Conservation (phyloP, 2,113 vertebrate genomes). For the Petrocephalus zakoni region DNA sequence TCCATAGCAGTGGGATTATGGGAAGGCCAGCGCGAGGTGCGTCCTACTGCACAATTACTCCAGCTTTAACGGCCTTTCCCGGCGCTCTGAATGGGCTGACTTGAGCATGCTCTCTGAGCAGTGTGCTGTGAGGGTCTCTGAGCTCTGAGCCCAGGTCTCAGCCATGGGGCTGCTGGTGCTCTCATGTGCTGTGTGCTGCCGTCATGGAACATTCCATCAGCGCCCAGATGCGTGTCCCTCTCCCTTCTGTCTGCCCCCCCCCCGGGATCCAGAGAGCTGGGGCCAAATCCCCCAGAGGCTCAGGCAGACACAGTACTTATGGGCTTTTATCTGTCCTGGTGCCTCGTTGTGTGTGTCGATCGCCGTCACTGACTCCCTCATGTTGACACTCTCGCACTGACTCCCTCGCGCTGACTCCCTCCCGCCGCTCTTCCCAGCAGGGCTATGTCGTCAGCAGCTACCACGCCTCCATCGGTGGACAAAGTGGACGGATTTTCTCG, state of each 20-base stretch:
- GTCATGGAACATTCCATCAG: constrained; percentile 1
- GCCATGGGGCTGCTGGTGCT: not conserved
- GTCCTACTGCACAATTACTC: not conserved
- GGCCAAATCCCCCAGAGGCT: not conserved
- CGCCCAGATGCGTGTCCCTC: not conserved
- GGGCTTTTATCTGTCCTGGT: not conserved
- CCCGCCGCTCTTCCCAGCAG: constrained; percentile 61
- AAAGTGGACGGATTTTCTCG: constrained; percentile 99
- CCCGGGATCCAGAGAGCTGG: not conserved
- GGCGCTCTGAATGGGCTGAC: not conserved
- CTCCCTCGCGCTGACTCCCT: constrained; percentile 46
- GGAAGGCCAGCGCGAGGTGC: not conserved
- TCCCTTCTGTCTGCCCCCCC: not conserved
- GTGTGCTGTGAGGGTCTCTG: not conserved
- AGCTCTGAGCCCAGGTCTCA: not conserved
- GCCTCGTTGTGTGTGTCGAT: not conserved
- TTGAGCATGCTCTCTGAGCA: not conserved
- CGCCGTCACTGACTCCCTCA: not conserved
- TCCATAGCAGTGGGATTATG: not conserved
- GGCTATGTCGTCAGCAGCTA: constrained; percentile 99
- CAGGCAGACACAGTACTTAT: not conserved
- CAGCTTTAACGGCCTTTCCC: not conserved
- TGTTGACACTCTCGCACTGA: too few species aligned
- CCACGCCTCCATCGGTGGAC: constrained; percentile 98
- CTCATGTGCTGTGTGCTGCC: not conserved